Evolutionary conservation across 2,113 vertebrate genomes (phyloP).

Genomic region (Paralichthys olivaceus): DNA sequence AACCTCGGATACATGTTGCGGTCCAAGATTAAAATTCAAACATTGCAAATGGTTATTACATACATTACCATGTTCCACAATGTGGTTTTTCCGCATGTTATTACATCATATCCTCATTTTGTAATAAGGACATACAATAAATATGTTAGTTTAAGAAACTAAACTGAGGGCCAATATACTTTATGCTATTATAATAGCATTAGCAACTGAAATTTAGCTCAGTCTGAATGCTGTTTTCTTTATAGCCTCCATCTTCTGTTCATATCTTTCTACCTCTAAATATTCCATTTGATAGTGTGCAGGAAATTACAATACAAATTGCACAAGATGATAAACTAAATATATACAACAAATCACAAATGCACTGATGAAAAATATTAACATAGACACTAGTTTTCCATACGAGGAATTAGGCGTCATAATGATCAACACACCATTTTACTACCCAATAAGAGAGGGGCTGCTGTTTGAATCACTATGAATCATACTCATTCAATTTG

Average conservation of each 20-base stretch:
- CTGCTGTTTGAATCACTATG: conserved; percentile 4
- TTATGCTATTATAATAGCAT: not conserved
- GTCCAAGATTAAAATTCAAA: too few species aligned
- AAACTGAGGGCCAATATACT: not conserved
- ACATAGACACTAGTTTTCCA: not conserved
- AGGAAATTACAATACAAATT: not conserved
- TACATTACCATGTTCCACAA: not conserved
- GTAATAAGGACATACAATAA: not conserved
- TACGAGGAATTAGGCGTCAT: not conserved
- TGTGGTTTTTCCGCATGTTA: not conserved
- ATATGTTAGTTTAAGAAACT: not conserved
- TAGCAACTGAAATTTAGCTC: not conserved
- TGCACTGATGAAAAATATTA: not conserved
- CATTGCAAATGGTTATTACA: too few species aligned
- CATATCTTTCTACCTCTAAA: not conserved
- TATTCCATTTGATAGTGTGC: not conserved
- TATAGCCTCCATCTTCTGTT: not conserved
- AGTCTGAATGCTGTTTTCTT: not conserved
- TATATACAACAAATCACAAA: not conserved
- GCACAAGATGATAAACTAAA: not conserved
- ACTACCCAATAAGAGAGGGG: conserved; percentile 12
- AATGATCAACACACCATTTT: not conserved
- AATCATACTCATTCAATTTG: not conserved
- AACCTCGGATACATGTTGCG: too few species aligned
- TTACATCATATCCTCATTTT: not conserved